A percentile compares a stretch with the other conserved stretches of the same genome.
Conservation (phyloP, 2,888 invertebrate species). For the Oligia latruncula region DNA sequence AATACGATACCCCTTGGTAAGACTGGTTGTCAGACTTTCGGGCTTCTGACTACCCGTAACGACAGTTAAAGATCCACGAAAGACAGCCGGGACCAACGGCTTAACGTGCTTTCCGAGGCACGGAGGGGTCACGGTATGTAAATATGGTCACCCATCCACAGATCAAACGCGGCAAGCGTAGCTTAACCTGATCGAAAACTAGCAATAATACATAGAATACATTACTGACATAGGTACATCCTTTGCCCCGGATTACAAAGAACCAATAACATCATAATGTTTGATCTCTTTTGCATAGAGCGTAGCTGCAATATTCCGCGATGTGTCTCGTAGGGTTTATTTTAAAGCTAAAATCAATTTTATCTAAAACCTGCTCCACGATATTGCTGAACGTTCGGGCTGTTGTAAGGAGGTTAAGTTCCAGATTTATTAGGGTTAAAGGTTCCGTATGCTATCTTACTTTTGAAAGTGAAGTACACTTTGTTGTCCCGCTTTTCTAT, state of each 20-base stretch:
- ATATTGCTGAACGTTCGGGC: conserved; percentile 54
- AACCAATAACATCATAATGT: conserved; percentile 14
- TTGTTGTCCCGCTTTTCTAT: not conserved
- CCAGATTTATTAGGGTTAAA: conserved; percentile 2
- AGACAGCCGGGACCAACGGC: no score
- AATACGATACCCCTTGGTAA: no score
- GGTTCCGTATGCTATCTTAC: conserved; percentile 42
- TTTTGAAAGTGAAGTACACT: conserved; percentile 5
- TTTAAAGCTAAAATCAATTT: conserved; percentile 63
- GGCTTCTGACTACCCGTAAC: no score
- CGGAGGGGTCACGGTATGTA: no score
- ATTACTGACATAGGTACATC: not conserved
- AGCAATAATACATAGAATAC: not conserved
- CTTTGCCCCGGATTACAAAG: not conserved
- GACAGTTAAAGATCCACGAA: no score
- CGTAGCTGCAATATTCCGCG: conserved; percentile 26
- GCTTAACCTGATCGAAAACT: no score
- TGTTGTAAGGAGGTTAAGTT: conserved; percentile 22
- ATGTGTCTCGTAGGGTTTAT: conserved; percentile 46
- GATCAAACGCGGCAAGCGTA: no score
- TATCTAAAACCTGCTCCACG: conserved; percentile 53
- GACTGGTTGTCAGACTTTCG: no score
- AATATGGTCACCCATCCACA: no score
- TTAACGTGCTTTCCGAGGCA: no score
- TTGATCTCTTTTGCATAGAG: conserved; percentile 32